Evolutionary conservation across 2,113 vertebrate genomes (phyloP).

Genomic region (Corynorhinus townsendii): DNA sequence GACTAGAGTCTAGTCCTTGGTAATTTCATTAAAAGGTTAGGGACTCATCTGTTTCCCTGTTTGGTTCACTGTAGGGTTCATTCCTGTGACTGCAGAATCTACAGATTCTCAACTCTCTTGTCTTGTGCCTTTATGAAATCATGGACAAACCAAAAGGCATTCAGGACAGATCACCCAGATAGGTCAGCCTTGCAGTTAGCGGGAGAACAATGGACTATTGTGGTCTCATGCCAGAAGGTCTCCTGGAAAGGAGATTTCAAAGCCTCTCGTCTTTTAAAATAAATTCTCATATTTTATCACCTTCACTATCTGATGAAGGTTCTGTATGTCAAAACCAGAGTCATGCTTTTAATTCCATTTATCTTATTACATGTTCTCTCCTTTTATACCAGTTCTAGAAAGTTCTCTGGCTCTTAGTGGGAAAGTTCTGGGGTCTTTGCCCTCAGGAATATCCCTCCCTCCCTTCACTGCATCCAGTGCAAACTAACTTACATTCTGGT

Average conservation of each 20-base stretch:
- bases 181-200: not conserved
- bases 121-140: not conserved
- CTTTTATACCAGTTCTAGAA: not conserved
- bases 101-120: not conserved
- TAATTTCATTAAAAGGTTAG: not conserved
- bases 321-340: not conserved
- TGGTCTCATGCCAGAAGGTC: not conserved
- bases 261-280: not conserved
- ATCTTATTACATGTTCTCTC: not conserved
- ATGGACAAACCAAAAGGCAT: not conserved
- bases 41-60: not conserved
- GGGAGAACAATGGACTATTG: not conserved
- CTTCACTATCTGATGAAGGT: not conserved
- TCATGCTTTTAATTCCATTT: not conserved
- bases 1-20: not conserved
- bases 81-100: not conserved
- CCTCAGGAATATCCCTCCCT: not conserved
- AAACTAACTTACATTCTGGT: not conserved
- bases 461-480: not conserved
- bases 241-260: not conserved
- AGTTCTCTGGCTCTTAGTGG: not conserved
- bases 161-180: not conserved
- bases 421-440: not conserved
- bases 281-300: not conserved
- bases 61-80: not conserved